Percentiles rank a stretch among this genome's conserved stretches.
Evolutionary conservation across 2,888 invertebrate species (phyloP).

Genomic region (Isoperla grammatica): DNA sequence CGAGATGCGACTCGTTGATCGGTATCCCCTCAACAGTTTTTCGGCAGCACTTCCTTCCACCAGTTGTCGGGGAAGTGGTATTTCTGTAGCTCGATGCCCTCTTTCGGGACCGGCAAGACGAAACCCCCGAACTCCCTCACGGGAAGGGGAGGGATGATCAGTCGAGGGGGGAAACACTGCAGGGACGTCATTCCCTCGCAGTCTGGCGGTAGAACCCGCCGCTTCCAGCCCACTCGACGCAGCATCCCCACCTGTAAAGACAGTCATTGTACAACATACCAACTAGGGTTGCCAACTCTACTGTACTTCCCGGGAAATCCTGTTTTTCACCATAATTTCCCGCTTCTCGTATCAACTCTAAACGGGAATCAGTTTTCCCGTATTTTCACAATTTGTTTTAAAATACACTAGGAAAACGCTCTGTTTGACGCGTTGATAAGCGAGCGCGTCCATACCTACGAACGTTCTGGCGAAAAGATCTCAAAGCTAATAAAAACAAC

Average conservation of each 20-base stretch:
- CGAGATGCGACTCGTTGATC: too few species aligned
- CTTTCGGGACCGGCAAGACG: slow-evolving; percentile 49
- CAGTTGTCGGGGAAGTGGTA: slow-evolving; percentile 53
- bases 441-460: too few species aligned
- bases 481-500: too few species aligned
- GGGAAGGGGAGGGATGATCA: slow-evolving; percentile 47
- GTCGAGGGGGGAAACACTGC: slow-evolving; percentile 49
- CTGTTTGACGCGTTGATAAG: too few species aligned
- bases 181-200: slow-evolving; percentile 48
- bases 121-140: slow-evolving; percentile 45
- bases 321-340: too few species aligned
- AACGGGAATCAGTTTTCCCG: too few species aligned
- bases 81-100: slow-evolving; percentile 54
- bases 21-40: slow-evolving; percentile 44
- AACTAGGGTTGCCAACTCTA: too few species aligned
- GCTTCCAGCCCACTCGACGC: slow-evolving; percentile 50
- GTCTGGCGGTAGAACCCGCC: slow-evolving; percentile 49
- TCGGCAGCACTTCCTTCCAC: slow-evolving; percentile 49
- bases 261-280: too few species aligned
- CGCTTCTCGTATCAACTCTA: too few species aligned
- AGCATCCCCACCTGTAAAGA: slow-evolving; percentile 44
- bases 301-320: too few species aligned
- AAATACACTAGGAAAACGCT: background rate
- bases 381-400: background rate
- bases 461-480: too few species aligned